Evolutionary conservation across 2,113 vertebrate species (phyloP).

Genomic region (Peromyscus leucopus): DNA sequence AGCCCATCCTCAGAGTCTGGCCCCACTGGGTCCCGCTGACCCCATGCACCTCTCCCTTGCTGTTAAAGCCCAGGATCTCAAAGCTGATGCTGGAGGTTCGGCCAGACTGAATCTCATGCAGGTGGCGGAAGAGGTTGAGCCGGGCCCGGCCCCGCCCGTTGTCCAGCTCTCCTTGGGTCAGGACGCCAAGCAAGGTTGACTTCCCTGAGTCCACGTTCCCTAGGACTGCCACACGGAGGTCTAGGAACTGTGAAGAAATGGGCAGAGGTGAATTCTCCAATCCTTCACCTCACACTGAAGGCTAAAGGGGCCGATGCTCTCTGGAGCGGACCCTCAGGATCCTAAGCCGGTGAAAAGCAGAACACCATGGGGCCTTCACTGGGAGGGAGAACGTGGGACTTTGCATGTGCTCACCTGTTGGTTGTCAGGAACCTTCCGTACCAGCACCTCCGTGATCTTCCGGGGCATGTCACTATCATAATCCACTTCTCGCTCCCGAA

Average conservation of each 20-base stretch:
- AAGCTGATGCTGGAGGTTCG: conserved; percentile 99
- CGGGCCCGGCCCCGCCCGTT: conserved; percentile 97
- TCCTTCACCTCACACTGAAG: not conserved
- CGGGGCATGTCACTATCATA: conserved; percentile 93
- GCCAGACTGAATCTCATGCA: conserved; percentile 99
- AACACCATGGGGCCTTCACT: not conserved
- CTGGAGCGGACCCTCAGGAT: not conserved
- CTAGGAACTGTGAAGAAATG: conserved; percentile 92
- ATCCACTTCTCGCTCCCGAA: conserved; percentile 95
- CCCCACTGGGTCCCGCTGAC: conserved; percentile 66
- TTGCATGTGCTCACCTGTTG: conserved; percentile 91
- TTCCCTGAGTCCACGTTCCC: conserved; percentile 99
- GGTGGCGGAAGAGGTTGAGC: conserved; percentile 98
- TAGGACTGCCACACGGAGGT: conserved; percentile 97
- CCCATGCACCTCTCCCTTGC: conserved; percentile 95
- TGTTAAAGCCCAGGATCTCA: conserved; percentile 98
- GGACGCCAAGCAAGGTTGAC: conserved; percentile 96
- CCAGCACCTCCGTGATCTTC: conserved; percentile 96
- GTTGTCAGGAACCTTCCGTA: conserved; percentile 98
- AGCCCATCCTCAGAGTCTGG: conserved; percentile 64
- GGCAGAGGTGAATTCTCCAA: conserved; percentile 52
- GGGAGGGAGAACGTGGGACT: not conserved
- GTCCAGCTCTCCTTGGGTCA: conserved; percentile 98
- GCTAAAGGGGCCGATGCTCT: not conserved
- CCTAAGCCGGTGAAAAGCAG: not conserved